These are phyloP conservation scores for Pseudorhombus dupliciocellatus DNA, from an alignment of 2,113 vertebrate genomes.

Conservation along the genomic window DNA sequence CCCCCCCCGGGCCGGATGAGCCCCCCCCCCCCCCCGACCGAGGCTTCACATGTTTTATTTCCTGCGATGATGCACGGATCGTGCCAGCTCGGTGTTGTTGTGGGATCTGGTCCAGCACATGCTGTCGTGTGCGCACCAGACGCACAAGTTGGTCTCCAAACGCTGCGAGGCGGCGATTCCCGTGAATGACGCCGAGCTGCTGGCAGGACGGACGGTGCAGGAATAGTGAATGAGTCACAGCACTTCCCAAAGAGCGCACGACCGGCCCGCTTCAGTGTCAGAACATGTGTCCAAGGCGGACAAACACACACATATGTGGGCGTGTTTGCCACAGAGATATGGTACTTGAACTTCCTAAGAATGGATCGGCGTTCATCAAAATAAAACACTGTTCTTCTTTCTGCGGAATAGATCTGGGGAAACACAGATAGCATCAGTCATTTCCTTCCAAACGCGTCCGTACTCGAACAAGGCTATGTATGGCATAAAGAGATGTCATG, in stretches of 20 bases:
- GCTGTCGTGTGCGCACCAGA: conserved; percentile 15
- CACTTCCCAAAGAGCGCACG: background rate
- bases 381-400: no score
- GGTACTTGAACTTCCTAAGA: no score
- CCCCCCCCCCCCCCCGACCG: conserved; percentile 7
- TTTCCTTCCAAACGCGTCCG: no score
- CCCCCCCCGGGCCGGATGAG: conserved; percentile 18
- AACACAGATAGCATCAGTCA: no score
- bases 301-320: background rate
- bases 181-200: conserved; percentile 17
- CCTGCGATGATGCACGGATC: conserved; percentile 1
- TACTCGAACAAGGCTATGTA: no score
- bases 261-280: background rate
- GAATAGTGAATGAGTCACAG: conserved; percentile 44
- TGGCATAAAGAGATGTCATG: no score
- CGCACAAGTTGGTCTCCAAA: conserved; percentile 44
- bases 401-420: no score
- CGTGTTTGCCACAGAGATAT: no score
- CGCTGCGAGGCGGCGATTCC: background rate
- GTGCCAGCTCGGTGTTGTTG: background rate
- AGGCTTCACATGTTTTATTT: conserved; percentile 46
- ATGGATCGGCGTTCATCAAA: no score
- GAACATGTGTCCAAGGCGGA: background rate
- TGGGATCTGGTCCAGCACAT: background rate
- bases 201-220: conserved; percentile 15